Percentiles rank a stretch among this genome's conserved stretches.
Conservation (phyloP, 2,888 invertebrate genomes). For the Cosmopolites sordidus region DNA sequence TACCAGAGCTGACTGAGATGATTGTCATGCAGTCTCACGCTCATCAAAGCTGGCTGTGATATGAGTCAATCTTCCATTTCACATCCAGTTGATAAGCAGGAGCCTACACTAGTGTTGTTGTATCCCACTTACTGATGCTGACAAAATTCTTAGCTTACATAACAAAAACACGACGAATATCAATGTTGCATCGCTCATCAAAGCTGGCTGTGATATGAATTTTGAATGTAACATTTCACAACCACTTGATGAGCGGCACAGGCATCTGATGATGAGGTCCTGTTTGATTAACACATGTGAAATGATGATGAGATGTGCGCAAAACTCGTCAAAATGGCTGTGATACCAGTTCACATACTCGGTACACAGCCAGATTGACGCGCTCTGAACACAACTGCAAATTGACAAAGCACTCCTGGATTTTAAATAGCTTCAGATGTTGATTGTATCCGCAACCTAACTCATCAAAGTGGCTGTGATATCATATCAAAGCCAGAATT, state of each 20-base stretch:
- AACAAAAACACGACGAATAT: slow-evolving; percentile 1
- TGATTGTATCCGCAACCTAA: slow-evolving; percentile 53
- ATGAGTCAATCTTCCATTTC: slow-evolving; percentile 67
- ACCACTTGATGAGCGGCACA: slow-evolving; percentile 83
- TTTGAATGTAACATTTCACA: slow-evolving; percentile 68
- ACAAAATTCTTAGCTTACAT: no score
- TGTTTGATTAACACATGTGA: not conserved
- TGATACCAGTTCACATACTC: slow-evolving; percentile 68
- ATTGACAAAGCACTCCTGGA: slow-evolving; percentile 3
- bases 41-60: slow-evolving; percentile 99
- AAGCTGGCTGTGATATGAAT: slow-evolving; percentile 97
- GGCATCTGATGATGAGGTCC: slow-evolving; percentile 18
- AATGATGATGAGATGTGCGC: slow-evolving; percentile 52
- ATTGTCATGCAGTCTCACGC: slow-evolving; percentile 52
- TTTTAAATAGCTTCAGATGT: slow-evolving; percentile 5
- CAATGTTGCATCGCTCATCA: slow-evolving; percentile 76
- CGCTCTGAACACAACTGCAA: slow-evolving; percentile 54
- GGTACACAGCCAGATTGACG: slow-evolving; percentile 79
- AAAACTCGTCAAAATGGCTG: slow-evolving; percentile 95
- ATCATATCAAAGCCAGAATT: slow-evolving; percentile 63
- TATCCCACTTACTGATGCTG: no score
- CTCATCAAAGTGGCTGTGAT: slow-evolving; percentile 99
- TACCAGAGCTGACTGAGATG: no score
- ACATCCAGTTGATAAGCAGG: slow-evolving; percentile 83
- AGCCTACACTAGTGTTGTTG: slow-evolving; percentile 46